A percentile compares a stretch with the other conserved stretches of the same genome.
Evolutionary conservation across 2,888 invertebrate species (phyloP).

Genomic region (Dynastes grantii): DNA sequence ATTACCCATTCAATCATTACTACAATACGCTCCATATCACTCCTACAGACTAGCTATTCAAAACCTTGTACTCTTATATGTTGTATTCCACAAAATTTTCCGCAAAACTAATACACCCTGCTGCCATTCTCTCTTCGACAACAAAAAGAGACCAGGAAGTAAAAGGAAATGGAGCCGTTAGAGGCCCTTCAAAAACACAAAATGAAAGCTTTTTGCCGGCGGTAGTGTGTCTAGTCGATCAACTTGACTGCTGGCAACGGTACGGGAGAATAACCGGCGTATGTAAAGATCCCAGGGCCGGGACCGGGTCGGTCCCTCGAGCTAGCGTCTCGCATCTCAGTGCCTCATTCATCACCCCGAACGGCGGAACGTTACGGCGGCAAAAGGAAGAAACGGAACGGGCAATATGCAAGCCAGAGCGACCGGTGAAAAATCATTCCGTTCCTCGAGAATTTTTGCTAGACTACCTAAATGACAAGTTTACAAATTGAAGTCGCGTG

Average conservation of each 20-base stretch:
- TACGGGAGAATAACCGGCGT: conserved; percentile 12
- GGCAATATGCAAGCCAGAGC: conserved; percentile 14
- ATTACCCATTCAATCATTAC: no score
- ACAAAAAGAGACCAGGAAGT: no score
- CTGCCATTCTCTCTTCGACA: no score
- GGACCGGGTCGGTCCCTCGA: background rate
- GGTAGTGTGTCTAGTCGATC: conserved; percentile 17
- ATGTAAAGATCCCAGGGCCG: conserved; percentile 9
- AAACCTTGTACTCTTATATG: no score
- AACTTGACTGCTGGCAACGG: conserved; percentile 25
- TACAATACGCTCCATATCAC: no score
- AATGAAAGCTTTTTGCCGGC: background rate
- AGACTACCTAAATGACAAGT: conserved; percentile 29
- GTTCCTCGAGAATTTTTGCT: conserved; percentile 25
- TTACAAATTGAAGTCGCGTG: conserved; percentile 19
- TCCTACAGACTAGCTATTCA: no score
- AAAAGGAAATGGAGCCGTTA: conserved; percentile 8
- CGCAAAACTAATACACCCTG: no score
- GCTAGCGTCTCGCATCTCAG: background rate
- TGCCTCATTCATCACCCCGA: conserved; percentile 19
- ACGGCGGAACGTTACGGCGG: conserved; percentile 6
- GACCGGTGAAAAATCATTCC: conserved; percentile 20
- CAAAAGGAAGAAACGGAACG: conserved; percentile 18
- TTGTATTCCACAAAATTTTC: no score
- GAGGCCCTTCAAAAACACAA: background rate